Base-by-base conservation (phyloP, 2,113 vertebrate species). In the Natator depressus region DNA sequence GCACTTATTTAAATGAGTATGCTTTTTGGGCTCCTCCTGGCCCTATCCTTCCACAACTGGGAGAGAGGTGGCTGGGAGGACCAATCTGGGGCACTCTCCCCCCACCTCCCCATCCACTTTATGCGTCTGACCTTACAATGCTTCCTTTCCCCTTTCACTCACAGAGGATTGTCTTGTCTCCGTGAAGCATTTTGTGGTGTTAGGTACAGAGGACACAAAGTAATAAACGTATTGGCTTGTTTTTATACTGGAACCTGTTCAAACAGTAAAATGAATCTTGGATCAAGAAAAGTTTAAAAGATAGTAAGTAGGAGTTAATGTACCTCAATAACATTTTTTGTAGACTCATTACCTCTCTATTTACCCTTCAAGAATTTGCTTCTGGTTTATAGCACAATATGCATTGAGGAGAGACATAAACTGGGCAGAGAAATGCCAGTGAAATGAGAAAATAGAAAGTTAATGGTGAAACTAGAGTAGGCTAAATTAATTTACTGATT, bases 401-500 rank as follows among this genome's bases (percentile, higher is more conserved):
- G 97, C 97, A 98, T 97, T 96, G 95, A 98, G 88, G 87, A 94
- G 91, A 97, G 97, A 97, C 97, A 97, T 97, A 97, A 98, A 98
- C 94, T 96, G 97, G 96, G 96, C 97, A 98, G 93, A 86, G 95
- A 97, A 97, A 98, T 97, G 97, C 96, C 97, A 97, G 89, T 96
- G 97, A 98, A 98, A 98, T 98, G 96, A 98, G 97, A 98, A 98
- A 98, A 98, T 97, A 98, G 97, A 97, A 98, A 98, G 97, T 97
- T 98, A 98, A 98, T 98, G 96, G 98, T 95, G 97, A 97, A 97
- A 97, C 97, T 95, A 97, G 97, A 98, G 98, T 97, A 97, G 93
- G 90, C 96, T 98, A 98, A 98, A 98, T 98, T 98, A 98, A 98
- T 98, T 98, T 98, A 97, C 97, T 98, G 98, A 98, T 98, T 98